These are phyloP conservation scores for Arenicola marina DNA, from an alignment of 2,888 invertebrate species.

Conservation along the genomic window DNA sequence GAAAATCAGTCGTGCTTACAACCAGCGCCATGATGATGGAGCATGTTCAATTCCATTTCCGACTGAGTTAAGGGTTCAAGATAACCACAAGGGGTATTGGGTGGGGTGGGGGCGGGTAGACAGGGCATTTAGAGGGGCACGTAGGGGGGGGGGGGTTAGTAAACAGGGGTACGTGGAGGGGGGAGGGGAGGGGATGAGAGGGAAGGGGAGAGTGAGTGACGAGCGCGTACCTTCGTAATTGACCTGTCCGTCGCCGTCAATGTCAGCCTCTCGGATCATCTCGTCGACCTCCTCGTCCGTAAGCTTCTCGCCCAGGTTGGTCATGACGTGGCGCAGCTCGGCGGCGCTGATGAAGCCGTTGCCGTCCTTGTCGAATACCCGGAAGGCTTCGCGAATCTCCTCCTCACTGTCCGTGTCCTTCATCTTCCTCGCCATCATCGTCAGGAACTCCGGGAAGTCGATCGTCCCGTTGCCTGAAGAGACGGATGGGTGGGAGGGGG, in stretches of 20 bases:
- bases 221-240: conserved; percentile 79
- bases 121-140: not conserved
- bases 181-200: too few relatives aligned
- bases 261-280: conserved; percentile 98
- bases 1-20: too few relatives aligned
- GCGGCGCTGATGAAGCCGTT: conserved; percentile 99
- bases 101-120: too few relatives aligned
- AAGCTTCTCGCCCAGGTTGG: conserved; percentile 98
- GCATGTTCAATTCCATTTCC: too few relatives aligned
- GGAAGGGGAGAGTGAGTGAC: not conserved
- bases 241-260: conserved; percentile 98
- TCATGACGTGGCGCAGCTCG: conserved; percentile 98
- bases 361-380: conserved; percentile 98
- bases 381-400: conserved; percentile 98
- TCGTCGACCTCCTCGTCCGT: conserved; percentile 99
- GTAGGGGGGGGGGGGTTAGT: too few relatives aligned
- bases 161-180: too few relatives aligned
- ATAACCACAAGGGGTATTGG: too few relatives aligned
- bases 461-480: conserved; percentile 99
- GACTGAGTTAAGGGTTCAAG: too few relatives aligned
- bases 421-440: conserved; percentile 99
- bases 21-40: too few relatives aligned
- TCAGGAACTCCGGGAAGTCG: conserved; percentile 99
- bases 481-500: too few relatives aligned
- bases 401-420: conserved; percentile 99